phyloP scores from a whole-genome alignment of 2,888 invertebrate species.

The Ceriagrion tenellum region DNA sequence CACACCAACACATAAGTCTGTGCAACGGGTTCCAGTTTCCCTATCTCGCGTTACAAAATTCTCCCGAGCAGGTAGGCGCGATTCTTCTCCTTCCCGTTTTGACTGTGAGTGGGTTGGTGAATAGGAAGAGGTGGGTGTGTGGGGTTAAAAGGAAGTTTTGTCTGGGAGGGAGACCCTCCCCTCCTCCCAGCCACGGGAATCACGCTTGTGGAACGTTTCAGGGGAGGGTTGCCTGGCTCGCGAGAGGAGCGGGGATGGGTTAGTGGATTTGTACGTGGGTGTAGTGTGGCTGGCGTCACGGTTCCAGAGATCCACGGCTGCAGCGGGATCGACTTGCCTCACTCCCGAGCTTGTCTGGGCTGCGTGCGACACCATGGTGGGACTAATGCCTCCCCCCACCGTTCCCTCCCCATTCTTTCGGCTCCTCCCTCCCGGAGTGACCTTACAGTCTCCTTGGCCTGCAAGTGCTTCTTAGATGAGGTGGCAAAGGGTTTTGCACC shows the following conservation, averaged over 20 bases:
- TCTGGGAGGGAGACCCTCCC: not conserved
- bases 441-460: slow-evolving; percentile 54
- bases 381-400: not conserved
- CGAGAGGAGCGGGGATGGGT: not conserved
- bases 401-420: not conserved
- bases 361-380: not conserved
- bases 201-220: slow-evolving; percentile 16
- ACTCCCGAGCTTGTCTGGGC: not conserved
- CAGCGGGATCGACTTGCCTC: slow-evolving; percentile 37
- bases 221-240: not conserved
- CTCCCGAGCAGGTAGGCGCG: not conserved
- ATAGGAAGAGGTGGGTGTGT: not conserved
- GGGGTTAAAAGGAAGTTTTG: not conserved
- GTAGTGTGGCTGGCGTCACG: slow-evolving; percentile 34
- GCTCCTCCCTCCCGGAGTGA: slow-evolving; percentile 9
- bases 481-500: slow-evolving; percentile 27
- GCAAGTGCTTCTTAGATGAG: slow-evolving; percentile 38
- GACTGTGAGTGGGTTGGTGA: not conserved
- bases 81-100: not conserved
- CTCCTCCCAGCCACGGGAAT: not conserved
- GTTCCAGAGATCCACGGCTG: slow-evolving; percentile 27
- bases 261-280: slow-evolving; percentile 56
- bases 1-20: not conserved
- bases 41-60: slow-evolving; percentile 54
- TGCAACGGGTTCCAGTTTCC: slow-evolving; percentile 38